Conservation (phyloP, 2,797 vertebrate genomes). For the Gallinago solitaria region DNA sequence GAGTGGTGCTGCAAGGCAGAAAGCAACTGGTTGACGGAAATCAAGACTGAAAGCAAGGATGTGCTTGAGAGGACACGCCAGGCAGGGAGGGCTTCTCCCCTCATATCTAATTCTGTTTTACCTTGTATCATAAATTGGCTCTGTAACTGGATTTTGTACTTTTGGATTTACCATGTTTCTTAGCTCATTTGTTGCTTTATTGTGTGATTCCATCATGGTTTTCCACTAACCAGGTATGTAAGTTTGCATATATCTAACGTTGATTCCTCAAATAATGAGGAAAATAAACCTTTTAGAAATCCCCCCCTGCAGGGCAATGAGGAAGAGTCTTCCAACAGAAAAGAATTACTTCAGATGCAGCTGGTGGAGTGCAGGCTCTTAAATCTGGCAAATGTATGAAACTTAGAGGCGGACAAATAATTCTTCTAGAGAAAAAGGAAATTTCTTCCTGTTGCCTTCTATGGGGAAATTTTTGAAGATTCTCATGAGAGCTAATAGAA, state of each 20-base stretch:
- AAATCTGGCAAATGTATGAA: background rate
- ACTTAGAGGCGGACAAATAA: fast-evolving
- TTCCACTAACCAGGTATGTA: background rate
- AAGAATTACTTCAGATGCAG: background rate
- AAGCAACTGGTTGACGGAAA: background rate
- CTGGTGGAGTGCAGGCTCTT: background rate
- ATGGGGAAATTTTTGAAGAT: background rate
- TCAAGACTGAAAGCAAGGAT: background rate
- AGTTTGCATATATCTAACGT: background rate
- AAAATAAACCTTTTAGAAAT: background rate
- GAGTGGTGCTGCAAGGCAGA: background rate
- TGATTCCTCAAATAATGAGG: background rate
- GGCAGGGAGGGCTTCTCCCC: background rate
- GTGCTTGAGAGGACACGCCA: background rate
- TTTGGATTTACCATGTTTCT: background rate
- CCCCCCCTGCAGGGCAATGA: background rate
- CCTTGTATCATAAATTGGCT: background rate
- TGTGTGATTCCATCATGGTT: background rate
- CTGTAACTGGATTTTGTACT: background rate
- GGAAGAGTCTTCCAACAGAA: background rate
- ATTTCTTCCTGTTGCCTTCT: background rate
- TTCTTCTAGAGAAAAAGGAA: background rate
- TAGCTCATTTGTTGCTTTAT: background rate
- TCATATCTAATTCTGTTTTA: background rate
- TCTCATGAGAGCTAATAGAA: background rate